Base-by-base conservation (phyloP, 2,888 invertebrate genomes). In the Tenthredo notha region DNA sequence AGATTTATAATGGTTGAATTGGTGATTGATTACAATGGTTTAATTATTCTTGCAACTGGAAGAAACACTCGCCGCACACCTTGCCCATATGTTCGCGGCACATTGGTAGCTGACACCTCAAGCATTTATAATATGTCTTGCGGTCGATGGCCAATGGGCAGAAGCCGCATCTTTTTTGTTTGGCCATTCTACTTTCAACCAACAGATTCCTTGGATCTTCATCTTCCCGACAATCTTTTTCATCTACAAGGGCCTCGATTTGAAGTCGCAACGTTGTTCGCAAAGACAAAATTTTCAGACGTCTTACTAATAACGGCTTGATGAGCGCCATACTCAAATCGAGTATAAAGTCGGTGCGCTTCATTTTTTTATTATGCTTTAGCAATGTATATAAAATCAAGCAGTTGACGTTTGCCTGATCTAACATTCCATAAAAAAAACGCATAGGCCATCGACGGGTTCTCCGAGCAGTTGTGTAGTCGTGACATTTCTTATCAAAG, bases 151-250 rank as follows among this genome's bases (percentile, higher is more conserved):
- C 70, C 37, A 18, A 1, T 3, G 72, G 72, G 21, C 85, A 85
- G 29, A 83, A 83, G 72, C 15, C n/a, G 21, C 85, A 85, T 43
- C 85, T 65, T 61, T 83, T 85, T 21, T 85, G 85, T 70, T 85
- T 85, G 2, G 21, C 18, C 85, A 85, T 85, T 85, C 72, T 85
- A 40, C 58, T 83, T 18, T 85, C 74, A 7, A 5, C 6, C 15
- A 72, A 61, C 21, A 80, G 80, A n/a, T 40, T 18, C 21, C 83
- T 85, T n/a, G 54, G 50, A 58, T 83, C 85, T 37, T 83, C 85
- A 72, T 85, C 72, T 33, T 83, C 83, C 54, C 83, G 85, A 47
- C 83, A 12, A 43, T 83, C 85, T 33, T 67, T 21, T 33, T 67
- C 29, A 29, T 25, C 67, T 25, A 67, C 29, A 25, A 67, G 5